Base-by-base conservation (phyloP, 30 jellyfish, hydroid and myxozoan genomes). In the Rhopilema esculentum region DNA sequence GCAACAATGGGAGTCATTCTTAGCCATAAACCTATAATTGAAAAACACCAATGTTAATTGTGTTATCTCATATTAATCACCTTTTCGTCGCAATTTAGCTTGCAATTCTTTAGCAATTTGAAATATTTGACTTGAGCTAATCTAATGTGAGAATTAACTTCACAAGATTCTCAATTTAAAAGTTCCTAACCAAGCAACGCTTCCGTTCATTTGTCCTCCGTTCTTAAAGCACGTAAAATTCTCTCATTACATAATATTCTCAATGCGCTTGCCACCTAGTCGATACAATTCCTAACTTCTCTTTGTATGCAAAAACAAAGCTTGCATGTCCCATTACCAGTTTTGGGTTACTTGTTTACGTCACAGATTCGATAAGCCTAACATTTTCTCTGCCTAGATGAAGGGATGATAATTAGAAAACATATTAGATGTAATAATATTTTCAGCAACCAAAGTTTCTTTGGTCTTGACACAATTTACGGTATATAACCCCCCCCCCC, bases 41-140 rank as follows among this genome's bases (percentile, higher is more conserved):
- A 12, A 40, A 6, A 40, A 40, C 57, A 40, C 9, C 57, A 40
- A 2, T 40, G 57, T 40, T 12, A 40, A 40, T 40, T 40, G 57
- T 40, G 57, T 40, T 40, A 40, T 40, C 57, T 40, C 57, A 12
- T 40, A 40, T 16, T 73, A 73, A 73, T 73, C 84, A 73, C 84
- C 84, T 73, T 73, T 73, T 73, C 84, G 26, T 24, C 40, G 33
- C 69, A 66, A 80, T 64, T 80, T 18, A 18, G 65, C 40, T 16
- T 26, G 49, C 71, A 66, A 80, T 80, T 80, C 82, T 68, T 66
- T 27, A 48, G 80, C 90, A 63, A 52, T 80, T 65, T 65, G 66
- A 80, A 80, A 80, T 80, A 52, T 68, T 80, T 66, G 70, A n/a
- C 82, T 22, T 72, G 20, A 53, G 74, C 83, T 66, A 20, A 80